Conservation (phyloP, 2,113 vertebrate genomes). For the Orycteropus afer region DNA sequence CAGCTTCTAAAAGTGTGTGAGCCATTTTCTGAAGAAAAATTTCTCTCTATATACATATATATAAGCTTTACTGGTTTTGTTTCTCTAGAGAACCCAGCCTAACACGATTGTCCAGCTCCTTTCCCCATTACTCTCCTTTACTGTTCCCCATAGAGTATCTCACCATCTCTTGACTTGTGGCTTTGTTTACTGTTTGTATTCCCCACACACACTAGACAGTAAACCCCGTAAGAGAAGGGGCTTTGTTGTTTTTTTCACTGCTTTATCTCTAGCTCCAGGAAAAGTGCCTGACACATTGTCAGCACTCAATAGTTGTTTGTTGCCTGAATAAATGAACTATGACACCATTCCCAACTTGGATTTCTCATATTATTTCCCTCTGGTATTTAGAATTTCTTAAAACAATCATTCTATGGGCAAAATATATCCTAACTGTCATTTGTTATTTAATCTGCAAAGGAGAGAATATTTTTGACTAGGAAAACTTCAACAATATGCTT, state of each 20-base stretch:
- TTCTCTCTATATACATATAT: too few species aligned
- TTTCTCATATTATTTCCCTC: not conserved
- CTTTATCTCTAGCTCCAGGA: not conserved
- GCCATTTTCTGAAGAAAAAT: too few species aligned
- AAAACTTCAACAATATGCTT: not conserved
- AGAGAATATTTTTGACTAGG: not conserved
- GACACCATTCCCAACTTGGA: not conserved
- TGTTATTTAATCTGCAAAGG: not conserved
- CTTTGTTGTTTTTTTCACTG: not conserved
- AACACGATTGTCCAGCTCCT: too few species aligned
- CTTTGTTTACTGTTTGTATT: not conserved
- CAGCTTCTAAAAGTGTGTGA: too few species aligned
- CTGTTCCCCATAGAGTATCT: not conserved
- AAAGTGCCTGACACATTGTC: not conserved
- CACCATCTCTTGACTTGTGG: not conserved
- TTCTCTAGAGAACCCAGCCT: too few species aligned
- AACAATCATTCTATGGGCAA: not conserved
- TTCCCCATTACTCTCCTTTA: not conserved
- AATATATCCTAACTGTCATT: not conserved
- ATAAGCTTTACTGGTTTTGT: too few species aligned
- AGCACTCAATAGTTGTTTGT: not conserved
- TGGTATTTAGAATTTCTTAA: not conserved
- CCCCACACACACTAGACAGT: not conserved
- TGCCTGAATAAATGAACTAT: not conserved
- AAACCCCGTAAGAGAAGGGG: not conserved